phyloP scores from a whole-genome alignment of 1,140 invertebrate species.

The Zaprionus davidi region DNA sequence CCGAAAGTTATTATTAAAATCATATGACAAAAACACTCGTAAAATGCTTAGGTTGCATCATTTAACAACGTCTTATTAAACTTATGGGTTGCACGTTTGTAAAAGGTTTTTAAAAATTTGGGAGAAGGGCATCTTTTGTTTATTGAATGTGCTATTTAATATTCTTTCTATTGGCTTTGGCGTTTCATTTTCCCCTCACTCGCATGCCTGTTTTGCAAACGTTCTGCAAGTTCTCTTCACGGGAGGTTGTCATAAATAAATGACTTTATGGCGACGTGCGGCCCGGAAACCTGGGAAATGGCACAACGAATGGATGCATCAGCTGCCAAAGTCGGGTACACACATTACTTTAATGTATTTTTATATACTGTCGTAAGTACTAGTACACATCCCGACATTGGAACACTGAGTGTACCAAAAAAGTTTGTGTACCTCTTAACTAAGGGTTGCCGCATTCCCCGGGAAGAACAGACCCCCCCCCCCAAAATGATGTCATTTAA shows the following conservation, averaged over 20 bases:
- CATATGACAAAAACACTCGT: too few species aligned
- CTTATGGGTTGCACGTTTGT: background rate
- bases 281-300: constrained; percentile 7
- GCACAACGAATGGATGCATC: constrained; percentile 45
- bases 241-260: constrained; percentile 66
- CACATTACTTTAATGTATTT: constrained; percentile 81
- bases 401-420: constrained; percentile 34
- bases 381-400: constrained; percentile 9
- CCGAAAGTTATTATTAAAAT: too few species aligned
- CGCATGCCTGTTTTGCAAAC: constrained; percentile 50
- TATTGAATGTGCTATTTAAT: constrained; percentile 18
- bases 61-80: background rate
- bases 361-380: constrained; percentile 46
- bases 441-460: constrained; percentile 13
- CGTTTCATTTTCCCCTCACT: constrained; percentile 29
- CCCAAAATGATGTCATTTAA: constrained; percentile 59
- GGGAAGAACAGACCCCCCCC: background rate
- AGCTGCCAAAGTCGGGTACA: constrained; percentile 61
- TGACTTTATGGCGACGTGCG: constrained; percentile 56
- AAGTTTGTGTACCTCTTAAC: constrained; percentile 58
- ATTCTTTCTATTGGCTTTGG: constrained; percentile 37
- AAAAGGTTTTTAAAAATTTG: background rate
- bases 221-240: constrained; percentile 28
- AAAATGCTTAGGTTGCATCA: background rate
- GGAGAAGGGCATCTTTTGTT: background rate